phyloP scores from a whole-genome alignment of 2,797 vertebrate genomes.

The Mus spretus region DNA sequence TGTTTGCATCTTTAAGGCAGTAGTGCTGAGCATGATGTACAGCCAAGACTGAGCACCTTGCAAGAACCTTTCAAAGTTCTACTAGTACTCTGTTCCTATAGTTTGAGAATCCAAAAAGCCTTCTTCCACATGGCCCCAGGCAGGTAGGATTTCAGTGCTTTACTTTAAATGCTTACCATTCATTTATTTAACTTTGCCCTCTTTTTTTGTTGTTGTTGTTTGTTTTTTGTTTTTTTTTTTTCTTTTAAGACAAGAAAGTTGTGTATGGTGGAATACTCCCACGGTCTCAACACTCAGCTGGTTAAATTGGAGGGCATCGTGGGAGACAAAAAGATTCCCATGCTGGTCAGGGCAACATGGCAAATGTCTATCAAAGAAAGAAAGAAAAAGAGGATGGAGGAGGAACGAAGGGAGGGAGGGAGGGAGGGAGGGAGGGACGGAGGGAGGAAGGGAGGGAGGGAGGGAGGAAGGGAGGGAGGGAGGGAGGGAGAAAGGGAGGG shows the following conservation, averaged over 20 bases:
- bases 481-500: neutral
- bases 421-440: neutral
- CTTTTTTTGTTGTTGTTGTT: neutral
- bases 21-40: neutral
- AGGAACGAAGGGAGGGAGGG: no score
- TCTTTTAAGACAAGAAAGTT: neutral
- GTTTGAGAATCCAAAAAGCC: neutral
- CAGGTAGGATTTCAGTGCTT: slow-evolving; percentile 7
- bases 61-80: neutral
- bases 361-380: neutral
- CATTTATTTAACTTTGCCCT: slow-evolving; percentile 56
- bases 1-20: slow-evolving; percentile 48
- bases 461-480: no score
- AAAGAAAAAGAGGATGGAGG: neutral
- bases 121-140: neutral
- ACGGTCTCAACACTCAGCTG: neutral
- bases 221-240: no score
- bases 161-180: slow-evolving; percentile 18
- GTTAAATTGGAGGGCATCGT: neutral
- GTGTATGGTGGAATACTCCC: neutral
- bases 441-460: neutral
- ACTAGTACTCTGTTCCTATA: slow-evolving; percentile 40
- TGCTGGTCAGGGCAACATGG: neutral
- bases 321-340: neutral
- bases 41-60: neutral